A percentile compares a stretch with the other conserved stretches of the same genome.
phyloP scores from a whole-genome alignment of 2,888 invertebrate species.

The Ormyrus nitidulus region DNA sequence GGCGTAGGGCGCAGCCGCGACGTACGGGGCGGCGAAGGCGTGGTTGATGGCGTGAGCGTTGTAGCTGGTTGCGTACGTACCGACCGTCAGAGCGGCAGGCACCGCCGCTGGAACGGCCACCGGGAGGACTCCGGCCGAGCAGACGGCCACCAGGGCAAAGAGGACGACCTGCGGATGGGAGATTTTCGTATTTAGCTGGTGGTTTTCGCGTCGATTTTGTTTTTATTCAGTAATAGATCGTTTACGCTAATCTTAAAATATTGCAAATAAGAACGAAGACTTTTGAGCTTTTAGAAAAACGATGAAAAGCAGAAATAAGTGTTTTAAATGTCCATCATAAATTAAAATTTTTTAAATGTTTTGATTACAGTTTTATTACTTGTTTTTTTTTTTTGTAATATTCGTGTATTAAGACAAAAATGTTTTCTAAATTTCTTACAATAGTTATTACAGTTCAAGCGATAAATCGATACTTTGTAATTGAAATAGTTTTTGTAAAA shows the following conservation, averaged over 20 bases:
- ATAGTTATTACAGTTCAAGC: background rate
- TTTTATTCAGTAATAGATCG: background rate
- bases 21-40: constrained; percentile 83
- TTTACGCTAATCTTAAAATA: too few relatives aligned
- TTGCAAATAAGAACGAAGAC: background rate
- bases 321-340: background rate
- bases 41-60: constrained; percentile 86
- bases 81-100: constrained; percentile 79
- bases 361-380: too few relatives aligned
- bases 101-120: constrained; percentile 71
- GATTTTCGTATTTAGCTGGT: background rate
- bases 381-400: too few relatives aligned
- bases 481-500: constrained; percentile 3
- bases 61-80: constrained; percentile 86
- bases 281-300: background rate
- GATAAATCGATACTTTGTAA: background rate
- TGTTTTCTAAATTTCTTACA: background rate
- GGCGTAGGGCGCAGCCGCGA: constrained; percentile 74
- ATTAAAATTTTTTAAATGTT: background rate
- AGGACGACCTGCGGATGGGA: constrained; percentile 64
- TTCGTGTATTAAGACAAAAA: background rate
- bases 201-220: background rate
- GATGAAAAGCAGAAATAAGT: background rate
- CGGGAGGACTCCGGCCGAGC: constrained; percentile 66
- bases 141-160: constrained; percentile 66